Base-by-base conservation (phyloP, 35 echinoderm and acorn worm genomes). In the Acanthaster planci region DNA sequence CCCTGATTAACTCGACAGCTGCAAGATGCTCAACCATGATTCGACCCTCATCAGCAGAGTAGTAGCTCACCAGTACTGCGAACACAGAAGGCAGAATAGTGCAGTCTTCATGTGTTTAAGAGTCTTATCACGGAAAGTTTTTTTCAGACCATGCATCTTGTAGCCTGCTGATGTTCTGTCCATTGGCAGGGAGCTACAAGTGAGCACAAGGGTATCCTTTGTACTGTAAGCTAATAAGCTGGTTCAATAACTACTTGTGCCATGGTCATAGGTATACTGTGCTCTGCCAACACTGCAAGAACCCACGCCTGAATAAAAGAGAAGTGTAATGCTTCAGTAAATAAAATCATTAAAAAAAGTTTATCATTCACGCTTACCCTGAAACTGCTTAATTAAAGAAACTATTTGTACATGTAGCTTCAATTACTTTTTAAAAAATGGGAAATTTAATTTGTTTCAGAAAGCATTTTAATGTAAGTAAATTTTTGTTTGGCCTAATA, bases 1-100 rank as follows among this genome's bases (percentile, higher is more conserved):
- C 89, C 26, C 8, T 80, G 19, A 47, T 77, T 42, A 84, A 35
- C 37, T 30, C 35, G 0, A 60, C 3, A 57, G 87, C 80, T 37
- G 77, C 87, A 44, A 89, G 37, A 51, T 89, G 87, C 7, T 81
- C n/a, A 44, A 82, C 39, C 18, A 89, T 55, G 52, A 89, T 78
- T 30, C 55, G 50, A 22, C 39, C 51, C 21, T 56, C 29, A 6
- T 75, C 55, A 34, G 51, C 9, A 26, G 75, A 81, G 55, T 39
- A 89, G 51, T 82, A 89, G 40, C 38, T 68, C 0, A 89, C 87
- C 27, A 89, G 60, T 1, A 81, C 78, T 64, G 78, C 36, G 2
- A 89, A 39, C 1, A 89, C 87, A 67, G 44, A 18, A 89, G 78
- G 18, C 54, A 89, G 39, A 89, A 89, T 21, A 29, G 39, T 67